phyloP scores from a whole-genome alignment of 2,113 vertebrate genomes.

The Asarcornis scutulata region DNA sequence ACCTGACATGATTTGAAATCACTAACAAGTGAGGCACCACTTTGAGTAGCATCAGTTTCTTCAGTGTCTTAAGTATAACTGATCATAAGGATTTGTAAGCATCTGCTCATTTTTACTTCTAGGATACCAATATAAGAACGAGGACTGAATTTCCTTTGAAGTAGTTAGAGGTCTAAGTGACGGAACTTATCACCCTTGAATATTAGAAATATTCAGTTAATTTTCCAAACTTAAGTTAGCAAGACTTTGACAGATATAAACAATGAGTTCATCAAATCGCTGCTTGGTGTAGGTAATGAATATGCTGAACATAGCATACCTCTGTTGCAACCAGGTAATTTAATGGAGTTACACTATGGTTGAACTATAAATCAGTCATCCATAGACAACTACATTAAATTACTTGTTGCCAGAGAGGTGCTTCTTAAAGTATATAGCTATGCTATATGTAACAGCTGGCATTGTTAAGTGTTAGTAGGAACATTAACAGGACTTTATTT shows the following conservation, averaged over 20 bases:
- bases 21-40: neutral
- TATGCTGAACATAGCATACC: neutral
- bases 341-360: neutral
- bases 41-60: neutral
- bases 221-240: neutral
- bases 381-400: neutral
- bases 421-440: neutral
- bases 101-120: neutral
- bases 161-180: neutral
- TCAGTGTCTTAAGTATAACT: neutral
- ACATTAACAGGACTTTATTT: neutral
- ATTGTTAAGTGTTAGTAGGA: neutral
- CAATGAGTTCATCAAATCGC: neutral
- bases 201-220: neutral
- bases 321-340: neutral
- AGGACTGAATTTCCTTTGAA: neutral
- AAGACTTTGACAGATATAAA: neutral
- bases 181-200: neutral
- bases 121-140: neutral
- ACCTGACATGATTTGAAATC: neutral
- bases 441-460: neutral
- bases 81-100: neutral
- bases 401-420: neutral
- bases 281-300: neutral
- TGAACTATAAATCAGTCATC: neutral